Percentiles rank a stretch among this genome's conserved stretches.
These are phyloP conservation scores for Aelia acuminata DNA, from an alignment of 2,888 invertebrate species.

Conservation along the genomic window DNA sequence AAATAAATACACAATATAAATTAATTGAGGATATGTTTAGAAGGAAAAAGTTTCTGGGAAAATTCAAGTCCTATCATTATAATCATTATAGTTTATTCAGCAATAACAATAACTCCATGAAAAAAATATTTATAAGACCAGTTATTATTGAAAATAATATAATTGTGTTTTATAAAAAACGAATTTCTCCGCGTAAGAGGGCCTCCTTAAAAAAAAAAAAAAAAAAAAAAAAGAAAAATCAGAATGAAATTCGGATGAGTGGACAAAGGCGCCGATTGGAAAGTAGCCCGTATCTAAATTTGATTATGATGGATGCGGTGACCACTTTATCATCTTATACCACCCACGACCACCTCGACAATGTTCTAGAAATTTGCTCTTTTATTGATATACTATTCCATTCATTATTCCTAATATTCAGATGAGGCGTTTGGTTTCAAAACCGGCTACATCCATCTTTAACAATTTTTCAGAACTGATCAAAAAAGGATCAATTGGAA, in stretches of 20 bases:
- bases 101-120: neutral
- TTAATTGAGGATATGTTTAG: no score
- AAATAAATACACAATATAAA: no score
- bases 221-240: neutral
- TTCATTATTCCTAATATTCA: no score
- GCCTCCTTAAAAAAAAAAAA: neutral
- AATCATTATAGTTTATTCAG: neutral
- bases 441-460: no score
- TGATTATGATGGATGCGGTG: neutral
- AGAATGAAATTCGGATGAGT: neutral
- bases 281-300: neutral
- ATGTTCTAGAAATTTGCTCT: neutral
- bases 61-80: neutral
- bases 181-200: neutral
- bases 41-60: no score
- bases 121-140: no score
- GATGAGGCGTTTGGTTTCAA: no score
- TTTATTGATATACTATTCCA: no score
- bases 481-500: no score
- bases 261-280: conserved; percentile 21
- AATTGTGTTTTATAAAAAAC: no score
- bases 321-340: neutral
- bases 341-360: neutral
- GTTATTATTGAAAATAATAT: no score
- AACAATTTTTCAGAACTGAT: no score